Evolutionary conservation across 2,797 vertebrate genomes (phyloP), one percentile per base, ranked within the genome.

Genomic region (Meriones psammophilus): DNA sequence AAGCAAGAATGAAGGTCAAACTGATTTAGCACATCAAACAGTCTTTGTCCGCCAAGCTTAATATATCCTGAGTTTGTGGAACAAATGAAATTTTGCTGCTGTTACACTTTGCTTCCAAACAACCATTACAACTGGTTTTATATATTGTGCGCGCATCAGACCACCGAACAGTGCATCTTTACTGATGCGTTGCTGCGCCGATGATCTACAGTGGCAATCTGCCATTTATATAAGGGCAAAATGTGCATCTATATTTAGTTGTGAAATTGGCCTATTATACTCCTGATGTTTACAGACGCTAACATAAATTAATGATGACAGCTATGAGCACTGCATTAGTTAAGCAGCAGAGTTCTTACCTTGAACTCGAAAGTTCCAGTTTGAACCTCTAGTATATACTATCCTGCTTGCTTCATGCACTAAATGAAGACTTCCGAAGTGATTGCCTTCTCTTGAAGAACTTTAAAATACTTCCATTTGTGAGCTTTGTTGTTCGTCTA

Each of bases 21-120:
- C 98, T 98, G 99, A 99, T 99, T 99, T 99, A 98, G 98, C 98
- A 98, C 99, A 99, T 99, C 98, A 98, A 99, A 98, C 99, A 98
- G 98, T 99, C 99, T 99, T 99, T 99, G 99, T 99, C 98, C 98
- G 98, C 98, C 99, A 98, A 98, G 98, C 98, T 98, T 99, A 99
- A 99, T 99, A 98, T 98, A 99, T 99, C 99, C 98, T 98, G 99
- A 99, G 99, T 99, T 99, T 99, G 99, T 98, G 98, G 99, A 99
- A 99, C 98, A 99, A 99, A 99, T 99, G 99, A 99, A 99, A 99
- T 99, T 98, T 98, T 98, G 99, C 98, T 99, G 98, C 98, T 98
- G 98, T 98, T 99, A 99, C 99, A 99, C 98, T 99, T 99, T 98
- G 98, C 98, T 98, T 99, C 98, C 98, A 99, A 99, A 99, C 99